Base-by-base conservation (phyloP, 2,888 invertebrate species). In the Tetranychus truncatus region DNA sequence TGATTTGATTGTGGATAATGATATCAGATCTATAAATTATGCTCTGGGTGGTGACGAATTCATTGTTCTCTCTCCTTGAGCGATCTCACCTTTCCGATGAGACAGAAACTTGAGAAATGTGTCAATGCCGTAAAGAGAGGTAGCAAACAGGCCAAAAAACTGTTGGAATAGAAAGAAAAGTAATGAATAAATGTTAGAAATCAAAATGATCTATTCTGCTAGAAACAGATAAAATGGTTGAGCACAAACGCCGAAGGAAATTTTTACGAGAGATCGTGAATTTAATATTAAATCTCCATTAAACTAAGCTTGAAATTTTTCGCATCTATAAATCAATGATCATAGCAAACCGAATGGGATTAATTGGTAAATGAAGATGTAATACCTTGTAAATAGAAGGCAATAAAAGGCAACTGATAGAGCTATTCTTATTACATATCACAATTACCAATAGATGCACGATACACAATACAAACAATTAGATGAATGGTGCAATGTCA, bases 361-460 rank as follows among this genome's bases (percentile, higher is more conserved):
- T 1, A 3, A 34, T 34, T 34, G 34, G 34, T 34, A 34, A 34
- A 34, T 34, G 34, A 34, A 34, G 4, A 34, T 34, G 3, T 34
- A 34, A 34, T 34, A 4, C 34, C 34, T 34, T 1, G 3, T 55
- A 55, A 55, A 9, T 55, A 9, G 7, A 55, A 55, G 55, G 15
- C 55, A 55, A 55, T 55, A 15, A 55, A 55, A 15, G 55, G 55
- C 15, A 55, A 55, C 15, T 9, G 9, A 15, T 55, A 55, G 55
- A 55, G 4, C 34, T 34, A 34, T 34, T 34, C 34, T 34, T 34
- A 34, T 34, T 34, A 88, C 82, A 88, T 90, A 91, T 21, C 89
- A 89, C 79, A 87, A 87, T 84, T 89, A 92, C 24, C 92, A 92
- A 83, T 93, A 93, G 84, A 92, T 89, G 92, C 92, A 83, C 34